Base-by-base conservation (phyloP, 1,140 invertebrate genomes). In the Lepidurus arcticus region DNA sequence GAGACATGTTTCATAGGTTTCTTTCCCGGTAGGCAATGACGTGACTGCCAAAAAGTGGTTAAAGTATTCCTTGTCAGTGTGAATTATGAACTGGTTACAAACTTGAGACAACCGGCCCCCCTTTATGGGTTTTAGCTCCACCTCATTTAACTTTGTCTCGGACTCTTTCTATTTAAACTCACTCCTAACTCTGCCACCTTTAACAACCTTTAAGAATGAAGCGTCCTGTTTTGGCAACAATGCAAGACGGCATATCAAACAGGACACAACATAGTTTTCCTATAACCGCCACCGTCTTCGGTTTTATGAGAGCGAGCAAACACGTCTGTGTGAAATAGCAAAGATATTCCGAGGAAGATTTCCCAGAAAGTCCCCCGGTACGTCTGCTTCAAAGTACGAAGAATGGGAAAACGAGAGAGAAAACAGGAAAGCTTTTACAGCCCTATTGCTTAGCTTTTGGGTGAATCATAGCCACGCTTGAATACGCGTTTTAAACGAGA, bases 91-190 rank as follows among this genome's bases (percentile, higher is more conserved):
- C 53, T 16, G 21, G 53, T 65, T 65, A 65, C 9, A 65, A 65
- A 16, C 16, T 21, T 7, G 16, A 16, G 53, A 65, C 53, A 65
- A 65, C 53, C 13, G 53, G 53, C 13, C 1, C n/a, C 8, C 53
- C 21, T 65, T 65, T 65, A 65, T 65, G 53, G 16, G 53, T 65
- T 65, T 65, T 21, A 65, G 53, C 53, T 65, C 53, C 53, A 65
- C 16, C 53, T 65, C 53, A 16, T 65, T 65, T 65, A 65, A 65
- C 53, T 65, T 65, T 21, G 7, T 65, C 53, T 11, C 21, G 16
- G 45, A 11, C 53, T 65, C 53, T 65, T 65, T 13, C 53, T 65
- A 65, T n/a, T 65, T 65, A n/a, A 65, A 65, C 16, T n/a, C 53
- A n/a, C 16, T 21, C 16, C 53, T 21, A 16, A n/a, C 21, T 16